Conservation (phyloP, 2,888 invertebrate species). For the Eueremaeus valkanovi region DNA sequence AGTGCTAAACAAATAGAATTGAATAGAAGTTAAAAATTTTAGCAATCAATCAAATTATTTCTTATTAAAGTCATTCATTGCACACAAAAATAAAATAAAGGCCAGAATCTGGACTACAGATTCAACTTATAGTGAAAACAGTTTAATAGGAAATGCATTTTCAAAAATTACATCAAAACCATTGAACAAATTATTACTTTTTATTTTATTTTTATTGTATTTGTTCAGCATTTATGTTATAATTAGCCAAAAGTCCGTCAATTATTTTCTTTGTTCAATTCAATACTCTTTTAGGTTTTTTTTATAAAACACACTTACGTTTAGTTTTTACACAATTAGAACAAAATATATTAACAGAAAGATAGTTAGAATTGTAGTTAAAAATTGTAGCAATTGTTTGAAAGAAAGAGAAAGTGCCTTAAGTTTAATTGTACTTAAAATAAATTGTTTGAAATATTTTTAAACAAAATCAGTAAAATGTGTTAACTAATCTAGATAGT, state of each 20-base stretch:
- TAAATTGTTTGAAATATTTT: neutral
- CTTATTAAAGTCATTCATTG: too few species aligned
- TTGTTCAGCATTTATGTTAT: neutral
- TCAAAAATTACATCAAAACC: neutral
- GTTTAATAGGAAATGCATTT: too few species aligned
- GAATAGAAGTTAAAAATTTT: too few species aligned
- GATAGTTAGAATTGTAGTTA: too few species aligned
- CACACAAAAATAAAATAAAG: too few species aligned
- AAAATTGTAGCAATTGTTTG: too few species aligned
- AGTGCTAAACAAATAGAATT: too few species aligned
- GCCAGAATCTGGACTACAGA: too few species aligned
- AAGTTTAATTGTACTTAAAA: neutral
- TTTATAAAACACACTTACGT: neutral
- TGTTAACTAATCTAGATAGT: neutral
- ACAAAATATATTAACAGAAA: neutral
- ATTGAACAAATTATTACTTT: neutral
- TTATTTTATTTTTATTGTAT: too few species aligned
- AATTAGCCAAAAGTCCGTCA: neutral
- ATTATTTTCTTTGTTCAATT: too few species aligned
- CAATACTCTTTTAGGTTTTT: neutral
- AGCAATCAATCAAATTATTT: too few species aligned
- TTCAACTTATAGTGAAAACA: too few species aligned
- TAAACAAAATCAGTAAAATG: neutral
- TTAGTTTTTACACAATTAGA: neutral
- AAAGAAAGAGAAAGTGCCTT: constrained; percentile 23